Evolutionary conservation across 2,113 vertebrate species (phyloP).

Genomic region (Rhagologus leucostigma): DNA sequence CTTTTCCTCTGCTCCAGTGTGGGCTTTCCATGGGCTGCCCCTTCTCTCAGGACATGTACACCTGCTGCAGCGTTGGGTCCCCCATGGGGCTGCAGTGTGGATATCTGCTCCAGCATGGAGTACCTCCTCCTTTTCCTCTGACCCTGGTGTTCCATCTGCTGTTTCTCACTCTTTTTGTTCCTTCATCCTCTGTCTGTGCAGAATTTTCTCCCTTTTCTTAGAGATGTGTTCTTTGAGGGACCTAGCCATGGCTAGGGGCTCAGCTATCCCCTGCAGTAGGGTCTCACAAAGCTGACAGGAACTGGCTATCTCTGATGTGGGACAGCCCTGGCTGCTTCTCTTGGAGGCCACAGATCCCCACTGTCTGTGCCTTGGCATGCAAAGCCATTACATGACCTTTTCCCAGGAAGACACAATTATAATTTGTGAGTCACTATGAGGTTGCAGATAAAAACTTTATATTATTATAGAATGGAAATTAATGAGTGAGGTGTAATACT

Average conservation of each 20-base stretch:
- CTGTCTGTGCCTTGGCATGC: accelerated
- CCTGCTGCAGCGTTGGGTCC: accelerated
- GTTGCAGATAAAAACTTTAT: not conserved
- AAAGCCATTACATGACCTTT: not conserved
- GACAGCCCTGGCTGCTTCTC: not conserved
- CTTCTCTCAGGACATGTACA: not conserved
- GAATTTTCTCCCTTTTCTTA: not conserved
- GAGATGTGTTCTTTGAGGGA: accelerated
- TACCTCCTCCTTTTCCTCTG: not conserved
- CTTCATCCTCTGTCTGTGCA: not conserved
- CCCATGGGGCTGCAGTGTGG: not conserved
- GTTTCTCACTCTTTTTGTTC: not conserved
- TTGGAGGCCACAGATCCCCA: not conserved
- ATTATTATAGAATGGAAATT: not conserved
- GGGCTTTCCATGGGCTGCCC: not conserved
- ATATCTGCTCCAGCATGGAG: not conserved
- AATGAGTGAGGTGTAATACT: not conserved
- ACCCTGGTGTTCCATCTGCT: not conserved
- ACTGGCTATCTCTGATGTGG: accelerated
- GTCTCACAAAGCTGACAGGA: not conserved
- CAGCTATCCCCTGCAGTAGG: accelerated
- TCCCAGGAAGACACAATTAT: not conserved
- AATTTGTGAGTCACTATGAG: not conserved
- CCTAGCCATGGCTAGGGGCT: accelerated
- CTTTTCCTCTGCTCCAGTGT: not conserved